Evolutionary conservation across 1,140 invertebrate species (phyloP), one percentile per base, ranked within the genome.

Genomic region (Drosophila trapezifrons): DNA sequence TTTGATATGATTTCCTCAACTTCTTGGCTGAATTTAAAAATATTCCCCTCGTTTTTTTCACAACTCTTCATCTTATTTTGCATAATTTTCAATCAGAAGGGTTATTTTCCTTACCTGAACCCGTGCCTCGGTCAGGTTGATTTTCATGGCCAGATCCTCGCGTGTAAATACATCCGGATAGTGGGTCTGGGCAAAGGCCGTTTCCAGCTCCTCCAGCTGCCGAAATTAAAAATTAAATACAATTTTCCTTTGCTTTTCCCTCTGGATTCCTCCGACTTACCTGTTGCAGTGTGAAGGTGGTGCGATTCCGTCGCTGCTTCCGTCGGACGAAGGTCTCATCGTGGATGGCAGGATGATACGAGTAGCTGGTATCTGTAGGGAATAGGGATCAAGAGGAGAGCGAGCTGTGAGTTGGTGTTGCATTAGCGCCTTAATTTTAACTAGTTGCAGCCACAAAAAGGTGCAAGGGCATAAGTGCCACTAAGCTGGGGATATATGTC

Each of bases 111-210:
- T 93, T 92, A 99, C 98, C 96, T 99, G 98, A 40, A 99, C 98
- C 93, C 98, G 94, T 4, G 98, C 98, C 93, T 99, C 98, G 1
- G 98, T 99, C 62, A 99, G 94, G 93, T 98, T 98, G 90, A 99
- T 99, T 93, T 99, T 98, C 95, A 98, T 98, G n/a, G 98, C 98
- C 49, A 99, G 94, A 93, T 99, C 98, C 93, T 99, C 98, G 80
- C 98, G 94, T 2, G 97, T 99, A 93, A 99, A 99, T 55, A 99
- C 98, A 93, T 99, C 98, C 8, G 98, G 98, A 92, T 99, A 99
- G 92, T 99, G 98, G 22, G 98, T 99, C 92, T 98, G 97, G 58
- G 97, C 96, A 92, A 99, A 99, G 49, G 98, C 98, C 80, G 97
- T 98, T 93, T 99, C 98, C 86, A 99, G 93, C 93, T 99, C 98